phyloP scores from a whole-genome alignment of 2,888 invertebrate genomes.

The Campaea margaritaria region DNA sequence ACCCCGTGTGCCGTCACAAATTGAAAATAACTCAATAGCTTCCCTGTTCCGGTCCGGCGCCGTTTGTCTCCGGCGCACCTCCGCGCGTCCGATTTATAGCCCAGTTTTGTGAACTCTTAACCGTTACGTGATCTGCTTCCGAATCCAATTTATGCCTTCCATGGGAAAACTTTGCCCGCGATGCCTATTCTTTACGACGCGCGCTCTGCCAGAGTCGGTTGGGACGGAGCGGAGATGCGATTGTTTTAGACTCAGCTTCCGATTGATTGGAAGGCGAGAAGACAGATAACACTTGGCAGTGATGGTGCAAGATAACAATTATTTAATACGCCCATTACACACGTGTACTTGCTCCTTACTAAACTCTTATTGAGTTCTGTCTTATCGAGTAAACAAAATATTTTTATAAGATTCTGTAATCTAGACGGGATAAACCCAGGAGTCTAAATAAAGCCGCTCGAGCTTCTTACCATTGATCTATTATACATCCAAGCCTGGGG shows the following conservation, averaged over 20 bases:
- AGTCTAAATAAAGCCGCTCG: not conserved
- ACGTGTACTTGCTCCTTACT: no score
- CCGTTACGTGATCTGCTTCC: slow-evolving; percentile 85
- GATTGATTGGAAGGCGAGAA: slow-evolving; percentile 37
- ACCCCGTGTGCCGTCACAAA: slow-evolving; percentile 31
- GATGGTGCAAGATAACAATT: no score
- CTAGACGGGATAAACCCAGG: not conserved
- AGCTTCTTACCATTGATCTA: slow-evolving; percentile 14
- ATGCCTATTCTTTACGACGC: slow-evolving; percentile 81
- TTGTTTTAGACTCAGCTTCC: slow-evolving; percentile 51
- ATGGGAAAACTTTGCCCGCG: slow-evolving; percentile 77
- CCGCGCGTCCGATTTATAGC: slow-evolving; percentile 84
- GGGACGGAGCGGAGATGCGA: slow-evolving; percentile 41
- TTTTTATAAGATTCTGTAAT: not conserved
- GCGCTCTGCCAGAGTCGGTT: slow-evolving; percentile 10
- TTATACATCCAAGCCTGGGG: slow-evolving; percentile 17
- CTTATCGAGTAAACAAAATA: not conserved
- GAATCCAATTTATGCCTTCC: slow-evolving; percentile 84
- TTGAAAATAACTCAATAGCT: slow-evolving; percentile 49
- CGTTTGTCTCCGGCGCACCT: slow-evolving; percentile 85
- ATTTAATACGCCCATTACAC: no score
- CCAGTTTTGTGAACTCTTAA: slow-evolving; percentile 85
- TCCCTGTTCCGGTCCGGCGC: slow-evolving; percentile 64
- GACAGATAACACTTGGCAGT: not conserved
- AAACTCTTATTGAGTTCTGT: no score